Evolutionary conservation across 2,797 vertebrate genomes (phyloP), one percentile per base, ranked within the genome.

Genomic region (Harpagifer antarcticus): DNA sequence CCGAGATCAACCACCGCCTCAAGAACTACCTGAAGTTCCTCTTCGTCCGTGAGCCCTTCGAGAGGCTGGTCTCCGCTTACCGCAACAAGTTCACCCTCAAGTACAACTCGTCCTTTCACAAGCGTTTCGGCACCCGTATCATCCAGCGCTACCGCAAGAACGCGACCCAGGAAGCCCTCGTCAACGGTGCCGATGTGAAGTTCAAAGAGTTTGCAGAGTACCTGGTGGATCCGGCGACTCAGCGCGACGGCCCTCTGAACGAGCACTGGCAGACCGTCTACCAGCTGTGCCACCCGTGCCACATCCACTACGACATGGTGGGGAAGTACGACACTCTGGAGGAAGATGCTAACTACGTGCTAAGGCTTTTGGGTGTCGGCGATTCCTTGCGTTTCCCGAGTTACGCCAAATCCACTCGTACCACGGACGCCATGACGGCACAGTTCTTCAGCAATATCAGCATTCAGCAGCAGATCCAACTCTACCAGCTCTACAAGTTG

Each of bases 11-110:
- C 93, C 97, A 98, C 88, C 97, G 98, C 79, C 95, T 99, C 92
- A 99, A 99, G 95, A 97, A 91, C 94, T 99, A 99, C 94, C 93
- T 99, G 95, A 99, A 99, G 91, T 99, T 99, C 93, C 94, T 99
- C 68, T 99, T 99, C 10, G 98, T 99, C 1, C 97, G 98, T 0
- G 98, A 99, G 89, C 98, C 98, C 78, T 98, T 99, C 0, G 98
- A 99, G 93, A 92, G 98, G 84, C 95, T 99, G 89, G 98, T 99
- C 86, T 99, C 98, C 0, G 98, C 98, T 33, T 99, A 99, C 92
- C 96, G 98, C 81, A 99, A 99, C 94, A 99, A 99, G 90, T 99
- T 99, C 94, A 99, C 98, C 15, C 96, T 98, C 86, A 98, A 98
- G 88, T 99, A 99, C 94, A 99, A 99, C 94, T 97, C 97, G 0